Evolutionary conservation across 1,140 invertebrate genomes (phyloP), one percentile per base, ranked within the genome.

Genomic region (Bacillus rossius): DNA sequence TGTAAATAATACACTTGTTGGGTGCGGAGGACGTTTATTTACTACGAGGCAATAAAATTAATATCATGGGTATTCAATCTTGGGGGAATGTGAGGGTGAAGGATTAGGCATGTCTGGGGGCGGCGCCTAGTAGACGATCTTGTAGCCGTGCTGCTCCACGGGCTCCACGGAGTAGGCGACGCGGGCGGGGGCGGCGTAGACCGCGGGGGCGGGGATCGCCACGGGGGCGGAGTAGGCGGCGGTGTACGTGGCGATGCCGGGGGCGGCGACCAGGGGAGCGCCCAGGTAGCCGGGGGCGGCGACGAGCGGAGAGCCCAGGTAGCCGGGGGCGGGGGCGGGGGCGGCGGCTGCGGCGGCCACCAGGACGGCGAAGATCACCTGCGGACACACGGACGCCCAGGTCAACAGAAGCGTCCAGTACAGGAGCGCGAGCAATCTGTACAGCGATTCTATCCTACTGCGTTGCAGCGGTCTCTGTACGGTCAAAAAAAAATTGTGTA

Each of bases 351-450:
- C 78, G 59, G 79, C 62, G 55, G 77, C 72, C 25, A 78, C 65
- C 59, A 79, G 63, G 62, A 75, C 77, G 66, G 72, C 73, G 62
- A 81, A 70, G 56, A 79, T 65, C 65, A 80, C 71, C 79, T 80
- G 29, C 29, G 29, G 29, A 34, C 29, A 34, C 29, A 34, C n/a
- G n/a, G n/a, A n/a, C n/a, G n/a, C n/a, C n/a, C n/a, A n/a, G n/a
- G n/a, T n/a, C n/a, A n/a, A n/a, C n/a, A n/a, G n/a, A n/a, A n/a
- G n/a, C n/a, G n/a, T n/a, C n/a, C n/a, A n/a, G n/a, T n/a, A n/a
- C n/a, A n/a, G n/a, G n/a, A n/a, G n/a, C n/a, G n/a, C n/a, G n/a
- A n/a, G n/a, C n/a, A n/a, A n/a, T n/a, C n/a, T n/a, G n/a, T n/a
- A n/a, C n/a, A n/a, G n/a, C n/a, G n/a, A n/a, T n/a, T n/a, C n/a